Conservation (phyloP, 92 coral and sea anemone genomes). For the Zoanthus sociatus region DNA sequence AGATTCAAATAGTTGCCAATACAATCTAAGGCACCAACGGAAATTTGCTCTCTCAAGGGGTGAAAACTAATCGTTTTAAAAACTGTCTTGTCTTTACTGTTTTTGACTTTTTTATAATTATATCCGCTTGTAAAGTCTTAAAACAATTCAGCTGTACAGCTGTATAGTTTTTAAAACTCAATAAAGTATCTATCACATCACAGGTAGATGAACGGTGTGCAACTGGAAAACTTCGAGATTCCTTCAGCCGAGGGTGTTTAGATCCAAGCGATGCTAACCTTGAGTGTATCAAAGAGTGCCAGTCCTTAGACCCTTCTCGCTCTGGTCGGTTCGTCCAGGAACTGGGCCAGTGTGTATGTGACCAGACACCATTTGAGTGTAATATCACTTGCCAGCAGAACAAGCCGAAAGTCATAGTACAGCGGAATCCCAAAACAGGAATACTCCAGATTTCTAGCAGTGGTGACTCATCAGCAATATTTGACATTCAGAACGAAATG, state of each 20-base stretch:
- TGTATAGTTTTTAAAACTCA: too few species aligned
- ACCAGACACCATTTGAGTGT: slow-evolving; percentile 65
- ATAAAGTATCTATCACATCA: neutral
- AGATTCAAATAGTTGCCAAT: too few species aligned
- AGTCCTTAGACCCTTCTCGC: slow-evolving; percentile 18
- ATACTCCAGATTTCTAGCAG: neutral
- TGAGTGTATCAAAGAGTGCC: slow-evolving; percentile 34
- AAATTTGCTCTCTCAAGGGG: too few species aligned
- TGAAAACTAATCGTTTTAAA: too few species aligned
- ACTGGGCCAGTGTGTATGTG: slow-evolving; percentile 73
- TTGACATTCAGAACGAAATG: slow-evolving; percentile 45
- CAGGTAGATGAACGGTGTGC: slow-evolving; percentile 82
- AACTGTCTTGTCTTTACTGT: too few species aligned
- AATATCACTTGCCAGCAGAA: slow-evolving; percentile 54
- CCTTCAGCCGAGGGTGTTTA: slow-evolving; percentile 77
- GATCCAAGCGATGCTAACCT: slow-evolving; percentile 42
- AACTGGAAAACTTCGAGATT: slow-evolving; percentile 69
- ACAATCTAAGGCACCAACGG: too few species aligned
- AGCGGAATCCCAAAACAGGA: slow-evolving; percentile 46
- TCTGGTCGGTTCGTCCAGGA: slow-evolving; percentile 54
- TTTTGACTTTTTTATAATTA: too few species aligned
- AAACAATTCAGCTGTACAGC: too few species aligned
- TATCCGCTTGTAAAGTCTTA: too few species aligned
- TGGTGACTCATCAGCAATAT: neutral
- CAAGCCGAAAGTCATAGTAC: slow-evolving; percentile 55